Conservation (phyloP, 2,888 invertebrate genomes). For the Agelastica alni region DNA sequence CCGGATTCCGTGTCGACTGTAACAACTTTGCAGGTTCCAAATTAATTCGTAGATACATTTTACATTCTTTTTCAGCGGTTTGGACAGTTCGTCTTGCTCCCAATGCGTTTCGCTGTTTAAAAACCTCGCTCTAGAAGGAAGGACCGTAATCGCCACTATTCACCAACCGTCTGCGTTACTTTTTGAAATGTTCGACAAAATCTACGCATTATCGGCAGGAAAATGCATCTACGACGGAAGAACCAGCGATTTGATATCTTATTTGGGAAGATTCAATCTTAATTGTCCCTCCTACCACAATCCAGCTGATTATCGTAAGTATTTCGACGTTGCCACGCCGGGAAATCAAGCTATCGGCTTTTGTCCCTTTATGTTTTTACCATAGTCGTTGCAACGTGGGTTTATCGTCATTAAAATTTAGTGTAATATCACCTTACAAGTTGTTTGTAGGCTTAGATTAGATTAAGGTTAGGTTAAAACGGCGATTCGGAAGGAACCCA, state of each 20-base stretch:
- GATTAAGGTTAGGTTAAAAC: no score
- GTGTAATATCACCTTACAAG: no score
- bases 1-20: no score
- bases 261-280: constrained; percentile 73
- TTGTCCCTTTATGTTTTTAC: no score
- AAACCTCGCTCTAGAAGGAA: constrained; percentile 79
- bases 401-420: no score
- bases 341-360: no score
- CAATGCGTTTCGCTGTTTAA: constrained; percentile 82
- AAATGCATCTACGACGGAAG: constrained; percentile 85
- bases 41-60: background rate
- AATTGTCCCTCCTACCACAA: constrained; percentile 92
- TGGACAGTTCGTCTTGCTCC: constrained; percentile 86
- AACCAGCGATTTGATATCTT: constrained; percentile 73
- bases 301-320: constrained; percentile 92
- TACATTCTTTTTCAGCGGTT: constrained; percentile 65
- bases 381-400: no score
- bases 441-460: no score
- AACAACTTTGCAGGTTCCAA: no score
- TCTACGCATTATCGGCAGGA: constrained; percentile 84
- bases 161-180: constrained; percentile 92
- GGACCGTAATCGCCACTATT: constrained; percentile 90
- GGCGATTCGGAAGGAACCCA: no score
- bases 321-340: no score
- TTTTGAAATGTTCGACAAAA: constrained; percentile 90